Evolutionary conservation across 2,888 invertebrate genomes (phyloP).

Genomic region (Drosophila multiciliata): DNA sequence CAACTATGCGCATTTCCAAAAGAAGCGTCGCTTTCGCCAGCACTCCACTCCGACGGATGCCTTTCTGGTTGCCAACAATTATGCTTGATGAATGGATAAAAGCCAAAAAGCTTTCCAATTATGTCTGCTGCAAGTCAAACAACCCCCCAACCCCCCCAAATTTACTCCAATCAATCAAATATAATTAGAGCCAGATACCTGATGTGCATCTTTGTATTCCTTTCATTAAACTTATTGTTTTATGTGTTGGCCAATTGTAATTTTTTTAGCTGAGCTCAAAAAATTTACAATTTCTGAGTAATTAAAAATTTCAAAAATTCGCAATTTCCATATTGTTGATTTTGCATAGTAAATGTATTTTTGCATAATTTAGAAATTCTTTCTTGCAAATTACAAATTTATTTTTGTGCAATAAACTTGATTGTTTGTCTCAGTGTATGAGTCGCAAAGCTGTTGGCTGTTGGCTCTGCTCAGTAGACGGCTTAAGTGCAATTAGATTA

Average conservation of each 20-base stretch:
- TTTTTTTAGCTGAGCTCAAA: neutral
- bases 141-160: neutral
- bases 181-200: neutral
- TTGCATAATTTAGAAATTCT: neutral
- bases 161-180: neutral
- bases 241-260: neutral
- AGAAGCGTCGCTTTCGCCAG: constrained; percentile 4
- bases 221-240: neutral
- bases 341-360: too few species aligned
- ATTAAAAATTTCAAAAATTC: too few species aligned
- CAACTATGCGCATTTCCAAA: constrained; percentile 31
- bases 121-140: neutral
- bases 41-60: constrained; percentile 25
- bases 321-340: too few species aligned
- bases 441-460: neutral
- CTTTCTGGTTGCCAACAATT: constrained; percentile 21
- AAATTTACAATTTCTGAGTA: neutral
- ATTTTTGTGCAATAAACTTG: neutral
- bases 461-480: neutral
- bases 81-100: constrained; percentile 15
- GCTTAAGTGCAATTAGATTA: neutral
- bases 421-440: neutral
- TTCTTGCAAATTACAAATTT: neutral
- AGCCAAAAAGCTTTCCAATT: constrained; percentile 5
- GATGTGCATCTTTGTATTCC: too few species aligned